A percentile compares a stretch with the other conserved stretches of the same genome.
Conservation (phyloP, 1,140 invertebrate genomes). For the Drosophila kanapiae region DNA sequence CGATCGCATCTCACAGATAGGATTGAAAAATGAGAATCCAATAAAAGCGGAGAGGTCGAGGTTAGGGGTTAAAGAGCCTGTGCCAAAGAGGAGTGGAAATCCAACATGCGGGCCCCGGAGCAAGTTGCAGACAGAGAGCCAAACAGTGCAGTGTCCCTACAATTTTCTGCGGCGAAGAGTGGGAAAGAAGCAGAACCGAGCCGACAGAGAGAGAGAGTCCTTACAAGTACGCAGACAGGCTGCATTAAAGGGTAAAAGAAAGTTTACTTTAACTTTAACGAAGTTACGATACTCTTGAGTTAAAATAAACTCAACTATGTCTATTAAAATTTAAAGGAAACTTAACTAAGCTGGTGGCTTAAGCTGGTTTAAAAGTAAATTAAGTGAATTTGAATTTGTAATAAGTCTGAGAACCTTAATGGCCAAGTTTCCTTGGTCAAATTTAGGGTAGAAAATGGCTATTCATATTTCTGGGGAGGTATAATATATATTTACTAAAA, state of each 20-base stretch:
- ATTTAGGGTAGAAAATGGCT: neutral
- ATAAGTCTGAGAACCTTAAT: too few relatives aligned
- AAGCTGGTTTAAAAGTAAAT: neutral
- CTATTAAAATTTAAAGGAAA: neutral
- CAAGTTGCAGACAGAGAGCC: constrained; percentile 51
- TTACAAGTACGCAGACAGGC: constrained; percentile 64
- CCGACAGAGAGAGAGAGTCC: constrained; percentile 48
- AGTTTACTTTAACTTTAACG: constrained; percentile 3
- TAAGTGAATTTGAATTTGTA: neutral
- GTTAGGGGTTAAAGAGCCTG: constrained; percentile 34
- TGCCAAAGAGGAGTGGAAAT: constrained; percentile 26
- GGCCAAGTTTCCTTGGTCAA: neutral
- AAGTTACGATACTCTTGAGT: constrained; percentile 17
- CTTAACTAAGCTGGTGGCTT: neutral
- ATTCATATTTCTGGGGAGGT: neutral
- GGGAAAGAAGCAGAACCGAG: constrained; percentile 3
- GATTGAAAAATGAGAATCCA: constrained; percentile 70
- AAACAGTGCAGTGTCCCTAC: constrained; percentile 74
- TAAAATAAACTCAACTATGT: neutral
- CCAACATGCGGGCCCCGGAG: constrained; percentile 64
- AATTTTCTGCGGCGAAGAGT: constrained; percentile 36
- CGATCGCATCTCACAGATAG: constrained; percentile 62
- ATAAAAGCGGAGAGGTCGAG: constrained; percentile 39
- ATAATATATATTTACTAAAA: neutral
- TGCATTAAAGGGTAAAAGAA: constrained; percentile 9